These are phyloP conservation scores for Oncorhynchus masou DNA, from an alignment of 2,113 vertebrate species.

Conservation along the genomic window DNA sequence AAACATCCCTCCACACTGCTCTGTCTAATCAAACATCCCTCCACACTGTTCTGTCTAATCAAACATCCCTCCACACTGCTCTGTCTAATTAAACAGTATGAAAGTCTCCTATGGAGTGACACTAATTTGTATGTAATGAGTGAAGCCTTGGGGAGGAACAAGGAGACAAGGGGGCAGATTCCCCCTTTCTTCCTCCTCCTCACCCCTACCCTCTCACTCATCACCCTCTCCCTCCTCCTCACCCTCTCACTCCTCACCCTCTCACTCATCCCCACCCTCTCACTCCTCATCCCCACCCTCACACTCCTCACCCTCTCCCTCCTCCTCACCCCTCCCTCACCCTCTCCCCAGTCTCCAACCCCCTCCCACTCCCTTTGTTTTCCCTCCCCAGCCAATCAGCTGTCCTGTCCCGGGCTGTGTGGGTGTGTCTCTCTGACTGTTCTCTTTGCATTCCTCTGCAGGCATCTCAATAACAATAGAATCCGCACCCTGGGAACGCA, in stretches of 20 bases:
- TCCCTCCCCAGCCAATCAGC: constrained; percentile 22
- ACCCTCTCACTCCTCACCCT: neutral
- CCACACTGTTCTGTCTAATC: no score
- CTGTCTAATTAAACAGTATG: neutral
- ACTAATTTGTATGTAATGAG: constrained; percentile 23
- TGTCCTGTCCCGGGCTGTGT: constrained; percentile 47
- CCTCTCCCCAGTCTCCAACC: neutral
- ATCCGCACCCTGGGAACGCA: constrained; percentile 84
- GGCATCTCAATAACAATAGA: constrained; percentile 91
- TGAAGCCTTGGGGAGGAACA: neutral
- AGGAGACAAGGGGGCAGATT: neutral
- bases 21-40: neutral
- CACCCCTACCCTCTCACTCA: no score
- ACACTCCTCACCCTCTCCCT: neutral
- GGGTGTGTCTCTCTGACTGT: constrained; percentile 60
- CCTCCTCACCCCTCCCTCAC: neutral
- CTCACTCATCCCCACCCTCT: neutral
- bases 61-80: neutral
- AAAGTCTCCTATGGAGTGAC: neutral
- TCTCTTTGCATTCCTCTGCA: constrained; percentile 67
- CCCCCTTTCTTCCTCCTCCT: neutral
- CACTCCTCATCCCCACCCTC: neutral
- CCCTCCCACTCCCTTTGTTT: neutral
- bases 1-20: no score
- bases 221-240: no score